A percentile compares a stretch with the other conserved stretches of the same genome.
phyloP scores from a whole-genome alignment of 2,113 vertebrate species.

The Mohoua ochrocephala region DNA sequence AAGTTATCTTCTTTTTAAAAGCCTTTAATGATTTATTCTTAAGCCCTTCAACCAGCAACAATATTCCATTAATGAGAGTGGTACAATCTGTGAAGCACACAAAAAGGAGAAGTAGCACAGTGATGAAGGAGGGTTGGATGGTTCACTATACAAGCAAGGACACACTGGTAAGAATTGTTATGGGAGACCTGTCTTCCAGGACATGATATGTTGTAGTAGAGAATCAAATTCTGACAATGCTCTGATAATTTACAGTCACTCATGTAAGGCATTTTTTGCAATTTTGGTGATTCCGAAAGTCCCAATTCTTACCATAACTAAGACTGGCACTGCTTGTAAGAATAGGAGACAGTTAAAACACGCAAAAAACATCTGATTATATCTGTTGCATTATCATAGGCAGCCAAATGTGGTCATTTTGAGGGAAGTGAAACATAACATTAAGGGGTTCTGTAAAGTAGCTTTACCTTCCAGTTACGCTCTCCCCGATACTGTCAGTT shows the following conservation, averaged over 20 bases:
- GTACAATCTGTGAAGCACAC: constrained; percentile 95
- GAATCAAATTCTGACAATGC: background rate
- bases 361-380: background rate
- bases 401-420: background rate
- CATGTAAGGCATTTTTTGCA: background rate
- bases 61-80: constrained; percentile 95
- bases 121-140: constrained; percentile 96
- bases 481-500: background rate
- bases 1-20: constrained; percentile 29
- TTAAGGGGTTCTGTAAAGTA: background rate
- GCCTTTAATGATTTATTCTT: constrained; percentile 59
- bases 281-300: background rate
- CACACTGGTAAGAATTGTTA: constrained; percentile 78
- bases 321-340: background rate
- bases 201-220: background rate
- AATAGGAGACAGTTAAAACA: background rate
- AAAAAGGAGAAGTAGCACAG: constrained; percentile 92
- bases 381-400: background rate
- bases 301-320: background rate
- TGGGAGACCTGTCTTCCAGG: background rate
- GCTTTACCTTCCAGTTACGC: background rate
- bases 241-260: background rate
- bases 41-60: constrained; percentile 92
- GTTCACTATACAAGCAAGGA: constrained; percentile 97
- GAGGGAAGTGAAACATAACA: background rate